Evolutionary conservation across 2,888 invertebrate genomes (phyloP).

Genomic region (Eremobia ochroleuca): DNA sequence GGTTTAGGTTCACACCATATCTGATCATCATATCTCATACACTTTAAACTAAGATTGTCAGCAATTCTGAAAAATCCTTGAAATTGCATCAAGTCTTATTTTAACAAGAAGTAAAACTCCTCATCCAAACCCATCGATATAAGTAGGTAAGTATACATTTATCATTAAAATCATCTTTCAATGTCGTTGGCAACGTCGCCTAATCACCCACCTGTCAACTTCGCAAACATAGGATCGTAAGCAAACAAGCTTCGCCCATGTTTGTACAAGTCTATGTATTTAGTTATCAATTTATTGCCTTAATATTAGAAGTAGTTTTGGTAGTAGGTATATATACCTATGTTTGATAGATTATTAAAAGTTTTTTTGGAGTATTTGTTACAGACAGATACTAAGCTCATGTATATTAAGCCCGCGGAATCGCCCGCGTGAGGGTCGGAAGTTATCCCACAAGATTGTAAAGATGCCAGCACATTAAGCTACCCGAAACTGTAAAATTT

Average conservation of each 20-base stretch:
- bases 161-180: conserved; percentile 74
- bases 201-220: conserved; percentile 78
- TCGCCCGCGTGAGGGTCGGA: no score
- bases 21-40: no score
- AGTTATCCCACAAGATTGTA: no score
- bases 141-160: conserved; percentile 31
- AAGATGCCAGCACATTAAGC: no score
- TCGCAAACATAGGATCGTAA: conserved; percentile 75
- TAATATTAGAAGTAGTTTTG: conserved; percentile 56
- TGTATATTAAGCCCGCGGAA: neutral
- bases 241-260: conserved; percentile 73
- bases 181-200: conserved; percentile 71
- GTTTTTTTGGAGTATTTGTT: neutral
- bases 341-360: conserved; percentile 13
- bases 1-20: no score
- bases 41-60: neutral
- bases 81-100: neutral
- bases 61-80: neutral
- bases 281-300: conserved; percentile 65
- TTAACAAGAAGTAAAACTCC: neutral
- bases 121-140: conserved; percentile 9
- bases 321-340: neutral
- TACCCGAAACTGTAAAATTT: no score
- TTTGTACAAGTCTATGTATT: conserved; percentile 57
- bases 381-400: neutral